Evolutionary conservation across 2,797 vertebrate species (phyloP), one percentile per base, ranked within the genome.

Genomic region (Rousettus madagascariensis): DNA sequence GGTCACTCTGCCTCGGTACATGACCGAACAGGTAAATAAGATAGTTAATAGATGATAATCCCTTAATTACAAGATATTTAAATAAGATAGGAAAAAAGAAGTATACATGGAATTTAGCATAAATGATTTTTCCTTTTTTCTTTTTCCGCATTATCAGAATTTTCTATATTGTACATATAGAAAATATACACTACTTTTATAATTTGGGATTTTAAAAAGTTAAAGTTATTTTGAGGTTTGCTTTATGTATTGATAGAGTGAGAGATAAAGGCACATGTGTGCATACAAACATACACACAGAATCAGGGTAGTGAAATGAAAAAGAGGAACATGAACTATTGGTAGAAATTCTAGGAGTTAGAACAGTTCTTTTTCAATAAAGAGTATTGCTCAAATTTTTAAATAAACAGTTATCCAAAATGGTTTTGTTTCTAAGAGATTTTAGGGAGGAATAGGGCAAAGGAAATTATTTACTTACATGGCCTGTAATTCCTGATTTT

Each of bases 401-500:
- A n/a, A 95, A 69, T 74, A 86, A 95, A 86, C 9, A 79, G 26
- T 84, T 90, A n/a, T 8, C 61, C 26, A 69, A 83, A 86, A 49
- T 78, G 63, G 41, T 38, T 86, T 95, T 94, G 24, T 90, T 94
- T 93, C 53, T 38, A 86, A 95, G 13, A 68, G 66, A 92, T 94
- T 94, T 95, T 84, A 90, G 28, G 51, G 53, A 85, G 33, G 20
- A 87, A 78, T 1, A 74, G 17, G 30, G 36, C 38, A 86, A 94
- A 33, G 87, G 26, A 94, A 94, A 96, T 92, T 90, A 92, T 94
- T 86, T 65, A 86, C 28, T 88, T 61, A 94, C 83, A 97, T 90
- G 72, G 20, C 10, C n/a, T 96, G 80, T 95, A 88, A 92, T n/a
- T 88, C 65, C 38, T 86, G 84, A 95, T 96, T 96, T 92, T 94